Evolutionary conservation across 2,797 vertebrate genomes (phyloP).

Genomic region (Myiothlypis chrysogaster): DNA sequence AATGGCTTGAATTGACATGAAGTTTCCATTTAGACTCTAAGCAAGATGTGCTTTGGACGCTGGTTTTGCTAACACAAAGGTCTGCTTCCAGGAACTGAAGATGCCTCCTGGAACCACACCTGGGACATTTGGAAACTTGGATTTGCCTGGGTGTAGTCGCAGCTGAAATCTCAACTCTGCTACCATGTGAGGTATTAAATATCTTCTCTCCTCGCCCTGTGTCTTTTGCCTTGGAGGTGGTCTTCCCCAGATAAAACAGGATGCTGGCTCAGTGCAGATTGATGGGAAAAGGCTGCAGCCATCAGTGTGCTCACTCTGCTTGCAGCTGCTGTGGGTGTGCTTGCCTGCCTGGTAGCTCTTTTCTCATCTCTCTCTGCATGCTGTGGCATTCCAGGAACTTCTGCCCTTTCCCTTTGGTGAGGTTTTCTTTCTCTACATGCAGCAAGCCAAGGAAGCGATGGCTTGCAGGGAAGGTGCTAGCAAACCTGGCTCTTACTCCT

Average conservation of each 20-base stretch:
- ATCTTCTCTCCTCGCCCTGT: neutral
- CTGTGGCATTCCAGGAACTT: neutral
- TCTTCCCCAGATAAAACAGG: neutral
- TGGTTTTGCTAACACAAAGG: neutral
- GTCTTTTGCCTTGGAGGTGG: neutral
- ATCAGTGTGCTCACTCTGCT: neutral
- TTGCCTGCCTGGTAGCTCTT: neutral
- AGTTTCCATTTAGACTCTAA: conserved; percentile 33
- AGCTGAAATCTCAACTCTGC: conserved; percentile 5
- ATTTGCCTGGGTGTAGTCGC: neutral
- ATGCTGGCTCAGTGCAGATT: neutral
- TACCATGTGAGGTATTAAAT: neutral
- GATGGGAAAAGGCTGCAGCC: neutral
- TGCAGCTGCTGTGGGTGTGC: neutral
- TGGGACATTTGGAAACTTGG: conserved; percentile 59
- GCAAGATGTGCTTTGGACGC: conserved; percentile 16
- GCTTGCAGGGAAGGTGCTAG: conserved; percentile 42
- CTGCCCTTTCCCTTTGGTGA: neutral
- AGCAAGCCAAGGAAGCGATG: neutral
- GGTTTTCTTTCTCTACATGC: neutral
- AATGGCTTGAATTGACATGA: neutral
- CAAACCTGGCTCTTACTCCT: conserved; percentile 44
- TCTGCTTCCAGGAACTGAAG: conserved; percentile 52
- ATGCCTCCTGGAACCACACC: conserved; percentile 49
- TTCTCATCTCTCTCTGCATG: neutral